Evolutionary conservation across 1,140 invertebrate species (phyloP).

Genomic region (Cotesia glomerata): DNA sequence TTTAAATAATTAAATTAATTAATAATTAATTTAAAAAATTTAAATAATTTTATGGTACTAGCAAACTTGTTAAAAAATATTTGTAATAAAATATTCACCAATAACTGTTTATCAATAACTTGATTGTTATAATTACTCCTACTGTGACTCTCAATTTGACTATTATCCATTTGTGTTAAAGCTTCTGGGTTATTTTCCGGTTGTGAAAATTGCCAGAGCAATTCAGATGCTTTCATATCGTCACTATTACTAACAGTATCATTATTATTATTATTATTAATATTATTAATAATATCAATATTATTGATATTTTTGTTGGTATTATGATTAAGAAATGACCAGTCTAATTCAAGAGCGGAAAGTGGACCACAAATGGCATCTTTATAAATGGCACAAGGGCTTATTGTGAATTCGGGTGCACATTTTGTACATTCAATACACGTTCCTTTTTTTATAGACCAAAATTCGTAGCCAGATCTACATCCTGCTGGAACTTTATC

Average conservation of each 20-base stretch:
- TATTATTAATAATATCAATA: conserved; percentile 14
- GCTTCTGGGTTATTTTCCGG: conserved; percentile 11
- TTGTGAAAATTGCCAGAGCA: conserved; percentile 34
- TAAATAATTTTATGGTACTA: too few species aligned
- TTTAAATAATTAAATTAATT: too few species aligned
- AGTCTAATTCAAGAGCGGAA: conserved; percentile 65
- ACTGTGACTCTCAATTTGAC: background rate
- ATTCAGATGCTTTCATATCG: conserved; percentile 32
- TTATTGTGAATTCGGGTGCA: conserved; percentile 66
- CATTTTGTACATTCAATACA: conserved; percentile 72
- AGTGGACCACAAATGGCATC: conserved; percentile 71
- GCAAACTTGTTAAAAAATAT: too few species aligned
- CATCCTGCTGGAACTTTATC: conserved; percentile 49
- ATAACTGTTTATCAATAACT: background rate
- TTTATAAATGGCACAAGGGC: conserved; percentile 69
- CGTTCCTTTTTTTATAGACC: conserved; percentile 63
- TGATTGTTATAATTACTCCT: background rate
- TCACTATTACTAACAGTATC: conserved; percentile 29
- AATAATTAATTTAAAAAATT: too few species aligned
- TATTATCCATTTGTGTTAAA: conserved; percentile 11
- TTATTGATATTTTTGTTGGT: conserved; percentile 32
- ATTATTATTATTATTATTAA: conserved; percentile 25
- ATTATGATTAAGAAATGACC: conserved; percentile 56
- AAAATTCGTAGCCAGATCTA: conserved; percentile 64
- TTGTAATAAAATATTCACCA: background rate